Conservation (phyloP, 2,888 invertebrate species). For the Polietes domitor region DNA sequence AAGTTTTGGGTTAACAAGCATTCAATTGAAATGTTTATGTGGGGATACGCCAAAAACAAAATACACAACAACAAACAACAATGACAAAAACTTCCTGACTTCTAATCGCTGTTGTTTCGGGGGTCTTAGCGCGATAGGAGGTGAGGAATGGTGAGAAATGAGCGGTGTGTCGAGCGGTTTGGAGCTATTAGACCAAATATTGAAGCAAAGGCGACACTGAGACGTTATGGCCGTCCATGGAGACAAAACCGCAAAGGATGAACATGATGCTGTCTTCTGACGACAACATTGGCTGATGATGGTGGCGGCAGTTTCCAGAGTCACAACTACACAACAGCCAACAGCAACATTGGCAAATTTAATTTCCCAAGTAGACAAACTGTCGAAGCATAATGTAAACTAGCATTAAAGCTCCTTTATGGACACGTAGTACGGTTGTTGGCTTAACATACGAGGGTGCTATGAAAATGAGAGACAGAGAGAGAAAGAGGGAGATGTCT, state of each 20-base stretch:
- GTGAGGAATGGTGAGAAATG: not conserved
- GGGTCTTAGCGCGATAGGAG: not conserved
- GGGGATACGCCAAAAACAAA: not conserved
- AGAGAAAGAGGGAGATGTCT: no score
- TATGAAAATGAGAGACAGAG: not conserved
- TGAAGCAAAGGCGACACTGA: slow-evolving; percentile 52
- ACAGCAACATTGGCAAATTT: slow-evolving; percentile 36
- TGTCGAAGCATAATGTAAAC: slow-evolving; percentile 25
- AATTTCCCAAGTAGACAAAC: slow-evolving; percentile 41
- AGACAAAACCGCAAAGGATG: not conserved
- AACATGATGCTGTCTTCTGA: slow-evolving; percentile 26
- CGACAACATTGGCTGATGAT: not conserved
- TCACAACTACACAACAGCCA: not conserved
- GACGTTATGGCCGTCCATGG: slow-evolving; percentile 22
- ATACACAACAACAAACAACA: not conserved
- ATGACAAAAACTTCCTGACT: slow-evolving; percentile 18
- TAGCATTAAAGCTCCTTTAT: not conserved
- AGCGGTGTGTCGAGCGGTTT: not conserved
- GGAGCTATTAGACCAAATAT: slow-evolving; percentile 12
- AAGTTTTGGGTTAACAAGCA: slow-evolving; percentile 9
- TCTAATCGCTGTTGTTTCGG: not conserved
- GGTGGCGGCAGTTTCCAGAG: slow-evolving; percentile 1
- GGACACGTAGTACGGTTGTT: not conserved
- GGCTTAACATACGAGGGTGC: not conserved
- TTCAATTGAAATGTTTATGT: slow-evolving; percentile 38